Conservation (phyloP, 1,140 invertebrate genomes). For the Penaeus chinensis region DNA sequence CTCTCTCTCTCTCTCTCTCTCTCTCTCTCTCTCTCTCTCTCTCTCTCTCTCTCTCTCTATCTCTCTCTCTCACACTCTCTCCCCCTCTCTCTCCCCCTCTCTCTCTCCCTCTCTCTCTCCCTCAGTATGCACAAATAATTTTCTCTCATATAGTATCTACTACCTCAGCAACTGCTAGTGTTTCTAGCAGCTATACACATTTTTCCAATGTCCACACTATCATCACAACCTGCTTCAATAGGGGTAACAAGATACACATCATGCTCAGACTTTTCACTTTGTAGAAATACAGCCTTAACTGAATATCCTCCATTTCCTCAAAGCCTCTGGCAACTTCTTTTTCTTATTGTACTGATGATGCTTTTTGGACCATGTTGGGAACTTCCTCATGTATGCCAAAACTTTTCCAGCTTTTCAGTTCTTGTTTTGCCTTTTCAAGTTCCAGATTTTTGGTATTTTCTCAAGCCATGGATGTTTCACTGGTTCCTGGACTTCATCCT, state of each 20-base stretch:
- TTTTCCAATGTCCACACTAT: background rate
- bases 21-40: no score
- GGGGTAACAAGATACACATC: slow-evolving; percentile 15
- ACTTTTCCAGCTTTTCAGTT: slow-evolving; percentile 17
- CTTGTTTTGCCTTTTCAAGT: background rate
- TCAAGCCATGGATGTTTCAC: slow-evolving; percentile 5
- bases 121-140: no score
- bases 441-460: background rate
- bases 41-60: no score
- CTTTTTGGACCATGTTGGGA: no score
- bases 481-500: slow-evolving; percentile 17
- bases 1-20: no score
- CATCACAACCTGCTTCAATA: background rate
- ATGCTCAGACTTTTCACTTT: background rate
- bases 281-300: slow-evolving; percentile 28
- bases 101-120: no score
- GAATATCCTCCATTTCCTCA: slow-evolving; percentile 17
- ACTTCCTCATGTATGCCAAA: background rate
- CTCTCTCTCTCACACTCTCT: no score
- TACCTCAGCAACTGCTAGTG: no score
- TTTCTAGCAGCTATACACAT: no score
- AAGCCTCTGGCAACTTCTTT: slow-evolving; percentile 22
- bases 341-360: background rate
- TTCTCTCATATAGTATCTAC: no score
- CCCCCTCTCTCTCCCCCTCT: no score